Evolutionary conservation across 2,888 invertebrate genomes (phyloP).

Genomic region (Sialis fuliginosa): DNA sequence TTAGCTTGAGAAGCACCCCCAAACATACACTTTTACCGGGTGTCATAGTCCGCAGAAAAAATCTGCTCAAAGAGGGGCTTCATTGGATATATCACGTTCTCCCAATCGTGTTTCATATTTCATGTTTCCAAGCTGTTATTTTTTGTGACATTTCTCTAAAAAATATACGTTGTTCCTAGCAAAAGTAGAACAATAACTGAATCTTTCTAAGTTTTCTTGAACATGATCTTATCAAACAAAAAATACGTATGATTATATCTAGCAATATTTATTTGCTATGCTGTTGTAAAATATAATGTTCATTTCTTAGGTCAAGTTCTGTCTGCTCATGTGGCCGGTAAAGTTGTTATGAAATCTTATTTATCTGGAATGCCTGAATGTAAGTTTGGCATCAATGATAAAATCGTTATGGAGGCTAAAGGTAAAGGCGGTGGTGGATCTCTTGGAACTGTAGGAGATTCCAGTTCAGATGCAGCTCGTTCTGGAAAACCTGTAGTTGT

Average conservation of each 20-base stretch:
- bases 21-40: no score
- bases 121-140: no score
- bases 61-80: no score
- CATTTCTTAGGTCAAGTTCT: conserved; percentile 73
- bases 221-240: not conserved
- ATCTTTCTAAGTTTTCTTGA: no score
- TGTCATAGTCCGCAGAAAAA: no score
- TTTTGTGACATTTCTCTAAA: no score
- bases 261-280: not conserved
- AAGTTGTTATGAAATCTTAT: conserved; percentile 99
- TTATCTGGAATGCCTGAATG: conserved; percentile 99
- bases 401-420: conserved; percentile 94
- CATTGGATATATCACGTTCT: no score
- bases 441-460: conserved; percentile 38
- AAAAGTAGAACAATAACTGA: no score
- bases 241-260: not conserved
- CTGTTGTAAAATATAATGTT: not conserved
- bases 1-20: no score
- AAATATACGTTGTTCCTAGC: no score
- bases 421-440: conserved; percentile 55
- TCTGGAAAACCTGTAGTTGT: conserved; percentile 98
- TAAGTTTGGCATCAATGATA: conserved; percentile 99
- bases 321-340: conserved; percentile 97
- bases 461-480: conserved; percentile 62
- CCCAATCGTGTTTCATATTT: no score